A percentile compares a stretch with the other conserved stretches of the same genome.
phyloP scores from a whole-genome alignment of 2,113 vertebrate species.

The Mormyrus lacerda region DNA sequence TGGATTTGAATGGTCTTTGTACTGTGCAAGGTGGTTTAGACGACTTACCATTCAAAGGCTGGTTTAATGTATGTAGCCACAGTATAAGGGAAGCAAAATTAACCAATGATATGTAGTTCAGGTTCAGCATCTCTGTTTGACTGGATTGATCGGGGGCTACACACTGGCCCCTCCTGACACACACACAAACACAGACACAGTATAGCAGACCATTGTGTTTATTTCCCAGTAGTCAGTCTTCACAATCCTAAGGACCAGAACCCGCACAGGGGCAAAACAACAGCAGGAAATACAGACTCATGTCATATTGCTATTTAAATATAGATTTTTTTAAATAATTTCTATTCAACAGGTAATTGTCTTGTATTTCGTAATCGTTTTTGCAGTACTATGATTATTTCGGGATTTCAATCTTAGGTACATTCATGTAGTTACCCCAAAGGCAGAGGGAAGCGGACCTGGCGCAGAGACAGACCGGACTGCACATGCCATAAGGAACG shows the following conservation, averaged over 20 bases:
- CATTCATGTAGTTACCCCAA: slow-evolving; percentile 48
- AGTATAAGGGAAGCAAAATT: background rate
- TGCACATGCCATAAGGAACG: background rate
- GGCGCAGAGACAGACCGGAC: slow-evolving; percentile 37
- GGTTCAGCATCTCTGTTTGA: background rate
- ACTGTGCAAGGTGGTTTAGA: background rate
- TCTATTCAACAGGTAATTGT: slow-evolving; percentile 26
- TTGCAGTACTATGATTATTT: slow-evolving; percentile 29
- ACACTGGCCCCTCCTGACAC: background rate
- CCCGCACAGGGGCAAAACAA: slow-evolving; percentile 30
- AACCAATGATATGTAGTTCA: background rate
- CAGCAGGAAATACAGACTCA: slow-evolving; percentile 48
- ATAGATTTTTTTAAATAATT: slow-evolving; percentile 36
- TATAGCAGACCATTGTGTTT: slow-evolving; percentile 55
- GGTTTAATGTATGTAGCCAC: background rate
- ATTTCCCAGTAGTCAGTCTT: slow-evolving; percentile 45
- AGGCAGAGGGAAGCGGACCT: slow-evolving; percentile 40
- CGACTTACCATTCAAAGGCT: background rate
- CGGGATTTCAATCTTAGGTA: slow-evolving; percentile 37
- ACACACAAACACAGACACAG: slow-evolving; percentile 19
- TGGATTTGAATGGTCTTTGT: background rate
- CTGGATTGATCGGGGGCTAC: background rate
- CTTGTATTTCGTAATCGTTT: slow-evolving; percentile 5
- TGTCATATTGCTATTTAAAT: slow-evolving; percentile 60
- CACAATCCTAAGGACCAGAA: slow-evolving; percentile 43